A percentile compares a stretch with the other conserved stretches of the same genome.
These are phyloP conservation scores for Ginglymostoma cirratum DNA, from an alignment of 2,113 vertebrate genomes.

Conservation along the genomic window DNA sequence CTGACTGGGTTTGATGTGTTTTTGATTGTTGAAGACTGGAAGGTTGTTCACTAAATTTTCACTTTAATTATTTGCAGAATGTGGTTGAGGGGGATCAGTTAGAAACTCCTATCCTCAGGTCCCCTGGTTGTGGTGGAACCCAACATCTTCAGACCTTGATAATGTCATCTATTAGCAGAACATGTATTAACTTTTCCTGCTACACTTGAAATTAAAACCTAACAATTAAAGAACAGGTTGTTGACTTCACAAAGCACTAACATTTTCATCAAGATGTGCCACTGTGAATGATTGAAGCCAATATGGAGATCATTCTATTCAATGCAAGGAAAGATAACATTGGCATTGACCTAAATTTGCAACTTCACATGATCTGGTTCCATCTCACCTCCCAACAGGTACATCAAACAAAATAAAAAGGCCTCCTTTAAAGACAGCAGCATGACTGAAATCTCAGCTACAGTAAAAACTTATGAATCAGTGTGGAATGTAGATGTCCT, in stretches of 20 bases:
- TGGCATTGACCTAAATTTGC: not conserved
- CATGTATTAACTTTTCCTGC: not conserved
- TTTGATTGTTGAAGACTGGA: no score
- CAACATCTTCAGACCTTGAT: no score
- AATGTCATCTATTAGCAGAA: no score
- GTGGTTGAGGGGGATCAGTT: no score
- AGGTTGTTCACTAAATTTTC: no score
- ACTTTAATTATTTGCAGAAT: no score
- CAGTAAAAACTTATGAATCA: not conserved
- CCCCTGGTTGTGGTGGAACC: no score
- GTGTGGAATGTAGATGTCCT: not conserved
- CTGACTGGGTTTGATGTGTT: no score
- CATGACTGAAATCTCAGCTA: not conserved
- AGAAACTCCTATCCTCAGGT: no score
- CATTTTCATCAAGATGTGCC: not conserved
- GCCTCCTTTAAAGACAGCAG: not conserved
- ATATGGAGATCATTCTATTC: not conserved
- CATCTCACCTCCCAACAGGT: not conserved
- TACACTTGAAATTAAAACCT: not conserved
- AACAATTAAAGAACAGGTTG: not conserved
- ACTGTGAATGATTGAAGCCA: slow-evolving; percentile 5
- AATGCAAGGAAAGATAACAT: not conserved
- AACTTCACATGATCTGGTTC: not conserved
- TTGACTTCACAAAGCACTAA: not conserved
- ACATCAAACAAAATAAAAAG: not conserved